A percentile compares a stretch with the other conserved stretches of the same genome.
These are phyloP conservation scores for Axis porcinus DNA, from an alignment of 2,113 vertebrate species.

Conservation along the genomic window DNA sequence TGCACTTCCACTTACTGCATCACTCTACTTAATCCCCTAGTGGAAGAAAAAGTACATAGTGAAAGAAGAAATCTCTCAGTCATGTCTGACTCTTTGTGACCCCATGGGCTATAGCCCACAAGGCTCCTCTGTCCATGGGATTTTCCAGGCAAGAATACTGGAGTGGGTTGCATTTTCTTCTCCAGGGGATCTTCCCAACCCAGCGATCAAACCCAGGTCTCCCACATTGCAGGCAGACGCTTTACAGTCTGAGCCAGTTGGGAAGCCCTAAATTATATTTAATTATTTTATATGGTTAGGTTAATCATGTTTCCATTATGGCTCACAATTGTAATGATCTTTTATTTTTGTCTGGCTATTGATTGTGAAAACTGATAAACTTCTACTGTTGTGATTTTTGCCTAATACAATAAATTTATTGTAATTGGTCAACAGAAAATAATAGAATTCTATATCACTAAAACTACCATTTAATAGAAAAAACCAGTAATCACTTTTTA, in stretches of 20 bases:
- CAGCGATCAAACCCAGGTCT: not conserved
- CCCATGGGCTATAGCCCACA: not conserved
- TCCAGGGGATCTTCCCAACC: not conserved
- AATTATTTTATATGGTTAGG: not conserved
- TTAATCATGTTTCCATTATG: not conserved
- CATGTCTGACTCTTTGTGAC: not conserved
- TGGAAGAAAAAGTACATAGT: not conserved
- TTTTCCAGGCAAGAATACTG: not conserved
- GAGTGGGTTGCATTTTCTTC: not conserved
- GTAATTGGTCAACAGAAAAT: not conserved
- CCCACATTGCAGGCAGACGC: accelerated
- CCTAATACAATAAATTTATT: not conserved
- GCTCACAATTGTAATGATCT: not conserved
- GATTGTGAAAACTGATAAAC: not conserved
- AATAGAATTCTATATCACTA: not conserved
- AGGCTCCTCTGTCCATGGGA: not conserved
- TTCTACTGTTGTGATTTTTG: not conserved
- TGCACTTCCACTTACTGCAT: not conserved
- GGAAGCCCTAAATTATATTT: not conserved
- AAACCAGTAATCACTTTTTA: not conserved
- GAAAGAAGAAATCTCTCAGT: not conserved
- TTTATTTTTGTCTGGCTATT: not conserved
- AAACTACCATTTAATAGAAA: not conserved
- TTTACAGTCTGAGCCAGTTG: not conserved
- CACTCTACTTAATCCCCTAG: not conserved